Evolutionary conservation across 2,888 invertebrate species (phyloP).

Genomic region (Glaucopsyche alexis): DNA sequence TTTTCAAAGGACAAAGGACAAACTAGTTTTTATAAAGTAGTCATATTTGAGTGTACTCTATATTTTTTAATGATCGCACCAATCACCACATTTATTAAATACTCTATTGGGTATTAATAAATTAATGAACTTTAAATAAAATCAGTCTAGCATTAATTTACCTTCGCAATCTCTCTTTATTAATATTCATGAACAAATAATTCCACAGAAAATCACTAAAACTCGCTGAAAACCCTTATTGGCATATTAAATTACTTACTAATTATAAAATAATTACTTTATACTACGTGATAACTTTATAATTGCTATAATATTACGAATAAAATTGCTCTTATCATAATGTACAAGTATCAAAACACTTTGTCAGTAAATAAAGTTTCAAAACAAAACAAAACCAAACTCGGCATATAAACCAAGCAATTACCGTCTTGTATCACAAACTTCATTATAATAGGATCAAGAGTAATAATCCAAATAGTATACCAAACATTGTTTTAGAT

Average conservation of each 20-base stretch:
- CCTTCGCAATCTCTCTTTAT: background rate
- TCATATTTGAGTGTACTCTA: too few species aligned
- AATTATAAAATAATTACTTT: background rate
- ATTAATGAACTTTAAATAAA: background rate
- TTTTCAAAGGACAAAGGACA: too few species aligned
- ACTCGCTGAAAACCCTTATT: background rate
- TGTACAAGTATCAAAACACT: background rate
- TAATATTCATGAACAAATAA: conserved; percentile 3
- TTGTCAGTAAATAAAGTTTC: background rate
- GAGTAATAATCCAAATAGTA: conserved; percentile 21
- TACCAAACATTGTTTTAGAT: background rate
- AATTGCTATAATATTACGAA: background rate
- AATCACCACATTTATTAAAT: background rate
- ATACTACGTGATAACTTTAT: background rate
- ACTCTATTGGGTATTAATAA: background rate
- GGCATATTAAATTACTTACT: background rate
- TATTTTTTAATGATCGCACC: too few species aligned
- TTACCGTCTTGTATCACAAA: conserved; percentile 14
- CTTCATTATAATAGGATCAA: conserved; percentile 25
- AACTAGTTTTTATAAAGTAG: too few species aligned
- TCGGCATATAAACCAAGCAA: conserved; percentile 13
- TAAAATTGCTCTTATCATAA: background rate
- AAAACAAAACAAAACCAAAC: background rate
- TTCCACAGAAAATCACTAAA: background rate
- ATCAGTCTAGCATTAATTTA: background rate